These are phyloP conservation scores for Lepus europaeus DNA, from an alignment of 2,113 vertebrate genomes.

Conservation along the genomic window DNA sequence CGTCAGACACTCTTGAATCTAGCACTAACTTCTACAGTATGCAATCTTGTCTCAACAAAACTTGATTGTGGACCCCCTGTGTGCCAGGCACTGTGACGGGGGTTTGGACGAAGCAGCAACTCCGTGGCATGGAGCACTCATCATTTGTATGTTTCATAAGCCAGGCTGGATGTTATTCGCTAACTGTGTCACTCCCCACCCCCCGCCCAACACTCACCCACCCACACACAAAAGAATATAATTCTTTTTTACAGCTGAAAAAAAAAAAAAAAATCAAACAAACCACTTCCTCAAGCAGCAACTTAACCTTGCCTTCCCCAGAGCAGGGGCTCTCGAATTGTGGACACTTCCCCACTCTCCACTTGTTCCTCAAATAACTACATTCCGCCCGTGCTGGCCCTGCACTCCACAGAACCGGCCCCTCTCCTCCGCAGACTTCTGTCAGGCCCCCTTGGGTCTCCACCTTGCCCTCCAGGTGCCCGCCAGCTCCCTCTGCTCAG, in stretches of 20 bases:
- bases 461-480: background rate
- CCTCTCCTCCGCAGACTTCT: background rate
- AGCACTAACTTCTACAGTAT: background rate
- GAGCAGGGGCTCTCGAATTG: background rate
- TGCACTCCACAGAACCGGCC: background rate
- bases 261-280: background rate
- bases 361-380: constrained; percentile 10
- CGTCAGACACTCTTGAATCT: background rate
- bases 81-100: background rate
- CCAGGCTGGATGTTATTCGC: background rate
- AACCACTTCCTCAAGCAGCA: constrained; percentile 46
- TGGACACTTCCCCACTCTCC: background rate
- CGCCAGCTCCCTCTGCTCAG: background rate
- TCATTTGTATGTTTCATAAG: background rate
- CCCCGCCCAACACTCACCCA: too few relatives aligned
- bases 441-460: background rate
- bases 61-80: background rate
- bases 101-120: background rate
- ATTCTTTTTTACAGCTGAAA: background rate
- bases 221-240: background rate
- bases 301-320: background rate
- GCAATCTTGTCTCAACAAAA: background rate
- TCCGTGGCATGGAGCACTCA: background rate
- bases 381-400: background rate
- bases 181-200: background rate